phyloP scores from a whole-genome alignment of 2,113 vertebrate genomes.

The Saccopteryx bilineata region DNA sequence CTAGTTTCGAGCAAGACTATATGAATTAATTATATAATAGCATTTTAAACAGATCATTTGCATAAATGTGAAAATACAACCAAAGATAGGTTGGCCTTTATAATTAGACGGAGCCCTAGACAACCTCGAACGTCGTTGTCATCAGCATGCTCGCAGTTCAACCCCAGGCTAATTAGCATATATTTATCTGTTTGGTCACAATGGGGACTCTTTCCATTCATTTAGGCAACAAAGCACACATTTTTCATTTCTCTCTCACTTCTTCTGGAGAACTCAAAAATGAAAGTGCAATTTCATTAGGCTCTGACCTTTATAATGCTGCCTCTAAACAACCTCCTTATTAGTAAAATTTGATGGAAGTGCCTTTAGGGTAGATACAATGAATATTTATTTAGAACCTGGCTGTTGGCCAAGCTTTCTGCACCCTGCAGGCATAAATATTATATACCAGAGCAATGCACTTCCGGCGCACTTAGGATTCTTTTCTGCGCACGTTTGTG shows the following conservation, averaged over 20 bases:
- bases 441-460: slow-evolving; percentile 74
- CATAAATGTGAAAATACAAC: background rate
- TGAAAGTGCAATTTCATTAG: slow-evolving; percentile 51
- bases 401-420: slow-evolving; percentile 70
- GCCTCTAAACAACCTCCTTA: slow-evolving; percentile 61
- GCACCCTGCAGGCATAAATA: slow-evolving; percentile 68
- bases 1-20: slow-evolving; percentile 36
- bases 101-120: slow-evolving; percentile 55
- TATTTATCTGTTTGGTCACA: slow-evolving; percentile 70
- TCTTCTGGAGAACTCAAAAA: slow-evolving; percentile 56
- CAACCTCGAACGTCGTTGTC: background rate
- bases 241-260: background rate
- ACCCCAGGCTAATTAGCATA: slow-evolving; percentile 54
- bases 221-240: slow-evolving; percentile 22
- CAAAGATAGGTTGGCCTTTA: background rate
- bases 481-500: slow-evolving; percentile 44
- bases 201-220: slow-evolving; percentile 21
- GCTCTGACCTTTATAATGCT: slow-evolving; percentile 46
- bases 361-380: slow-evolving; percentile 63
- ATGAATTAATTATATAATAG: background rate
- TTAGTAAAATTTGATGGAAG: slow-evolving; percentile 75
- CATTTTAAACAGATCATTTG: slow-evolving; percentile 38
- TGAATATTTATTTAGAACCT: slow-evolving; percentile 83
- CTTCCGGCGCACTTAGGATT: slow-evolving; percentile 48
- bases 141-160: slow-evolving; percentile 49